Evolutionary conservation across 2,113 vertebrate genomes (phyloP).

Genomic region (Xenopus borealis): DNA sequence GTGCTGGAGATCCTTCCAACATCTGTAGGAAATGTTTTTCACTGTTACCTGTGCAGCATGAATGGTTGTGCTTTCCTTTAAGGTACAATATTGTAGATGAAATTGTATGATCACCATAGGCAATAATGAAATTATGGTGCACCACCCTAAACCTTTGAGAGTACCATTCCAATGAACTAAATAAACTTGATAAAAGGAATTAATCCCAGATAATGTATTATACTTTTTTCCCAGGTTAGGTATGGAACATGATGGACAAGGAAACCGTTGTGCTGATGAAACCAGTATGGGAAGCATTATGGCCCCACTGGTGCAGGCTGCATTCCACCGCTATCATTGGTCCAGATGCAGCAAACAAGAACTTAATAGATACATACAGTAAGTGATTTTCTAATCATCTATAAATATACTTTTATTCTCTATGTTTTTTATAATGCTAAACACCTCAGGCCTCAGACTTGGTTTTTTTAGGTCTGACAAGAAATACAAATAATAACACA

Average conservation of each 20-base stretch:
- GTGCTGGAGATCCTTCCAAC: too few species aligned
- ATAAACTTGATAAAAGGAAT: background rate
- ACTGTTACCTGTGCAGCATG: too few species aligned
- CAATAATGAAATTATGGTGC: too few species aligned
- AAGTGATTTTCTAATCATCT: conserved; percentile 49
- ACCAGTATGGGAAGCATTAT: conserved; percentile 97
- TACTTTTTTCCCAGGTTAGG: conserved; percentile 71
- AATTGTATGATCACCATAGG: too few species aligned
- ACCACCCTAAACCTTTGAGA: too few species aligned
- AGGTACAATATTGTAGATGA: too few species aligned
- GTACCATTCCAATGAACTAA: too few species aligned
- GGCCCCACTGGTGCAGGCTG: conserved; percentile 93
- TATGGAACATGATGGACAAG: conserved; percentile 96
- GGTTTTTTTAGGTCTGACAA: too few species aligned
- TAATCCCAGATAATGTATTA: background rate
- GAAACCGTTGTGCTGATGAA: conserved; percentile 92
- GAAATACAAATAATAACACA: too few species aligned
- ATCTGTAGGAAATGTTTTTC: too few species aligned
- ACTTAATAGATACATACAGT: conserved; percentile 94
- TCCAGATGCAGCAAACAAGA: conserved; percentile 97
- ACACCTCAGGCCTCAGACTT: background rate
- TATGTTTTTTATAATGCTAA: background rate
- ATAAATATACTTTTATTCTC: background rate
- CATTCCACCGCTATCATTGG: conserved; percentile 98
- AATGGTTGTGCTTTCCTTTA: too few species aligned